Conservation (phyloP, 2,888 invertebrate species). For the Drosophila planitibia region DNA sequence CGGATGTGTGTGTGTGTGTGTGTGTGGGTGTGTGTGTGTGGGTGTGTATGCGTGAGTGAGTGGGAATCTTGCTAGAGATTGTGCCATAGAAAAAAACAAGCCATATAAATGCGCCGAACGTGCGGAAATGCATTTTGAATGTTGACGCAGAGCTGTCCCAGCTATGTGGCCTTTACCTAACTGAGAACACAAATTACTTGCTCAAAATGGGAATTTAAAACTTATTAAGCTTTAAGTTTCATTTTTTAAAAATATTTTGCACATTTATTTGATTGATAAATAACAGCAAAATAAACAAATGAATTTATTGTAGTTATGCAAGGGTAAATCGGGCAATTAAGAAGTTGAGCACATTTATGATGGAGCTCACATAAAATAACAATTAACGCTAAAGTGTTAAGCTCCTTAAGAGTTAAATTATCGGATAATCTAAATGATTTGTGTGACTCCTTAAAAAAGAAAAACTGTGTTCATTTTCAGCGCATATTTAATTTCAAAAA, state of each 20-base stretch:
- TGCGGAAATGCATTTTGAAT: constrained; percentile 76
- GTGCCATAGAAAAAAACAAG: constrained; percentile 48
- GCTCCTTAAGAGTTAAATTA: not conserved
- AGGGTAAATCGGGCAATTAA: not conserved
- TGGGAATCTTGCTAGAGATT: constrained; percentile 47
- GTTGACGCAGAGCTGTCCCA: constrained; percentile 42
- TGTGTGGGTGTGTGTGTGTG: constrained; percentile 39
- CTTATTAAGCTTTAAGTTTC: not conserved
- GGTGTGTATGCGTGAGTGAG: constrained; percentile 21
- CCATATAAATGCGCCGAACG: constrained; percentile 65
- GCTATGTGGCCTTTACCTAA: constrained; percentile 10
- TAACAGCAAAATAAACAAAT: not conserved
- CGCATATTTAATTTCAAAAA: not conserved
- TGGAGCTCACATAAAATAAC: no score
- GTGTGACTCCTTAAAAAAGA: not conserved
- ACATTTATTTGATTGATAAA: not conserved
- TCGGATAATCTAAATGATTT: not conserved
- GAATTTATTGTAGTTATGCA: not conserved
- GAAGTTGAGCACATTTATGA: not conserved
- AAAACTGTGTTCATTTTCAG: not conserved
- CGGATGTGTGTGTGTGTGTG: constrained; percentile 67
- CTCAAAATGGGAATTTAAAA: not conserved
- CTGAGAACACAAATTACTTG: not conserved
- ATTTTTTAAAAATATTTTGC: not conserved
- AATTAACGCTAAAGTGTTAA: not conserved